phyloP scores from a whole-genome alignment of 2,113 vertebrate species.

The Trichomycterus rosablanca region DNA sequence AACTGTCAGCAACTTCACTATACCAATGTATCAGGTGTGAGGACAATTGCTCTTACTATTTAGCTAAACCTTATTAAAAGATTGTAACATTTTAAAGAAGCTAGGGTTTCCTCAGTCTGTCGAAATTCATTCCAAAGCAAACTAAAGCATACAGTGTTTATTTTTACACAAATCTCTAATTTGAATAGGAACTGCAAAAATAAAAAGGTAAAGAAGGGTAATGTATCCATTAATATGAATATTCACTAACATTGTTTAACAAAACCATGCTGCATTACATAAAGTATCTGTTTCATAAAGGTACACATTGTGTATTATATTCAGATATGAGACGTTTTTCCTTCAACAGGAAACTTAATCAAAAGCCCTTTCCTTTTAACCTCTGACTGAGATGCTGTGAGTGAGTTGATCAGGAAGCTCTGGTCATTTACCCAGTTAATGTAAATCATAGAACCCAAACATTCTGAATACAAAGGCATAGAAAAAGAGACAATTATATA shows the following conservation, averaged over 20 bases:
- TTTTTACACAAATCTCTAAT: too few relatives aligned
- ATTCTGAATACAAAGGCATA: background rate
- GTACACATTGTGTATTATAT: background rate
- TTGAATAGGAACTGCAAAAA: too few relatives aligned
- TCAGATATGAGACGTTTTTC: slow-evolving; percentile 19
- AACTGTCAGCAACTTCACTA: too few relatives aligned
- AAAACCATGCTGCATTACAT: too few relatives aligned
- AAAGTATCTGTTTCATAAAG: background rate
- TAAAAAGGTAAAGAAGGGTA: too few relatives aligned
- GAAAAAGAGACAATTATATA: background rate
- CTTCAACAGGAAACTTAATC: slow-evolving; percentile 31
- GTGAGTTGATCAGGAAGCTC: slow-evolving; percentile 30
- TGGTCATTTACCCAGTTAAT: slow-evolving; percentile 7
- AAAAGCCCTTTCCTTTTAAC: slow-evolving; percentile 27
- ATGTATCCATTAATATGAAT: too few relatives aligned
- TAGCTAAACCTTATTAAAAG: too few relatives aligned
- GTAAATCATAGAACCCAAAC: slow-evolving; percentile 11
- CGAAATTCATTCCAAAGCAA: slow-evolving; percentile 1
- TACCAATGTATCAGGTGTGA: too few relatives aligned
- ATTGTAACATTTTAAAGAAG: too few relatives aligned
- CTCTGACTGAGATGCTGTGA: slow-evolving; percentile 16
- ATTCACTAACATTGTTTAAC: too few relatives aligned
- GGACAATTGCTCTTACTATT: too few relatives aligned
- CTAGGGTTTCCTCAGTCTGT: background rate
- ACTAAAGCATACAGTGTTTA: too few relatives aligned